phyloP scores from a whole-genome alignment of 2,797 vertebrate genomes.

The Chanos chanos region DNA sequence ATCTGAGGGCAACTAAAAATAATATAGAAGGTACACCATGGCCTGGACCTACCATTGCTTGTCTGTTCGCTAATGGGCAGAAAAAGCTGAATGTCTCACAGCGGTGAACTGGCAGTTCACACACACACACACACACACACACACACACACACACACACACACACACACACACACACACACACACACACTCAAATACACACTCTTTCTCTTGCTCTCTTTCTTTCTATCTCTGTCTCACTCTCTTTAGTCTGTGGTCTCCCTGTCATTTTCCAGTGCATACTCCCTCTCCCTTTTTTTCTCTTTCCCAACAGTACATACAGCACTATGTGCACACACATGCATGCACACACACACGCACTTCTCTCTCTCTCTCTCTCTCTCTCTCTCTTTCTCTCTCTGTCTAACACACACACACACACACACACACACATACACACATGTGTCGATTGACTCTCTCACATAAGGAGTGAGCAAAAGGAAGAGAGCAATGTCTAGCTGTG shows the following conservation, averaged over 20 bases:
- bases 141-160: not conserved
- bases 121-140: not conserved
- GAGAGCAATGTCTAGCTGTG: not conserved
- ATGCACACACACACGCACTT: too few species aligned
- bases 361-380: too few species aligned
- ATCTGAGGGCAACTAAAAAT: constrained; percentile 31
- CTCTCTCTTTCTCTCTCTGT: too few species aligned
- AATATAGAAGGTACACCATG: constrained; percentile 16
- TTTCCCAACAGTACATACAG: too few species aligned
- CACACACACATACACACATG: too few species aligned
- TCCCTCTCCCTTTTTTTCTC: too few species aligned
- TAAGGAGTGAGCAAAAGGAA: not conserved
- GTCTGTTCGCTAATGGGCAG: constrained; percentile 14
- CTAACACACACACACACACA: too few species aligned
- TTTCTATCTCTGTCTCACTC: not conserved
- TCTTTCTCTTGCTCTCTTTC: too few species aligned
- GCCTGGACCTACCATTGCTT: constrained; percentile 11
- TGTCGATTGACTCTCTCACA: not conserved
- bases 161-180: not conserved
- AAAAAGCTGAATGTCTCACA: not conserved
- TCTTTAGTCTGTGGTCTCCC: not conserved
- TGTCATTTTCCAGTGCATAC: not conserved
- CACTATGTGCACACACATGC: too few species aligned
- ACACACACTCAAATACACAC: not conserved
- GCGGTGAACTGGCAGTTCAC: constrained; percentile 11